These are phyloP conservation scores for Porites australiensis DNA, from an alignment of 64 coral and sea anemone genomes.

Conservation along the genomic window DNA sequence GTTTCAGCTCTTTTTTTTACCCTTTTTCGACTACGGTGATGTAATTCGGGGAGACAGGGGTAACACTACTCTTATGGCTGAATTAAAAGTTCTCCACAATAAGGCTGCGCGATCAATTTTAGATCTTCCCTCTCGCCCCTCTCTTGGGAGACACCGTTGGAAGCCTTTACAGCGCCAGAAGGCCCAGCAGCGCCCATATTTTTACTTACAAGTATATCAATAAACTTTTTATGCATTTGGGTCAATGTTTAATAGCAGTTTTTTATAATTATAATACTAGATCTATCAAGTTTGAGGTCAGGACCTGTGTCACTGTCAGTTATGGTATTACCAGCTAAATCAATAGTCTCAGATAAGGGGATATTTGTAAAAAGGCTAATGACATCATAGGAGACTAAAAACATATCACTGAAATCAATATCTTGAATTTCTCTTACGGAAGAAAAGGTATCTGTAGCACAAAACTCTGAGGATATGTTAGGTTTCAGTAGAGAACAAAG, in stretches of 20 bases:
- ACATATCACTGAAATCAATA: background rate
- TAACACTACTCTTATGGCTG: background rate
- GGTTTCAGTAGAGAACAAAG: background rate
- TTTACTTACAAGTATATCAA: no score
- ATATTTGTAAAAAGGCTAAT: conserved; percentile 7
- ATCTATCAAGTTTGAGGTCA: background rate
- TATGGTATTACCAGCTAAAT: background rate
- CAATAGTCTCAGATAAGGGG: conserved; percentile 2
- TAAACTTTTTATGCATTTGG: no score
- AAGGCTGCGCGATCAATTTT: background rate
- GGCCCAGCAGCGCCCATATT: no score
- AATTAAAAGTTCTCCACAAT: background rate
- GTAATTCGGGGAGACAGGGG: conserved; percentile 29
- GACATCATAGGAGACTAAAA: conserved; percentile 27
- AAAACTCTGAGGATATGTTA: background rate
- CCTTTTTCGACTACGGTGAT: background rate
- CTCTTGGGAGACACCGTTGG: no score
- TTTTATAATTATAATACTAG: background rate
- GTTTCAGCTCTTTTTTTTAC: background rate
- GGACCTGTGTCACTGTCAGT: background rate
- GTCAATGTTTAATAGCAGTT: no score
- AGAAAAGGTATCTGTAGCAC: background rate
- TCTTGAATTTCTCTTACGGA: background rate
- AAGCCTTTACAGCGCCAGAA: no score
- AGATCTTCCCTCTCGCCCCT: background rate